Evolutionary conservation across 2,888 invertebrate species (phyloP).

Genomic region (Drosophila falleni): DNA sequence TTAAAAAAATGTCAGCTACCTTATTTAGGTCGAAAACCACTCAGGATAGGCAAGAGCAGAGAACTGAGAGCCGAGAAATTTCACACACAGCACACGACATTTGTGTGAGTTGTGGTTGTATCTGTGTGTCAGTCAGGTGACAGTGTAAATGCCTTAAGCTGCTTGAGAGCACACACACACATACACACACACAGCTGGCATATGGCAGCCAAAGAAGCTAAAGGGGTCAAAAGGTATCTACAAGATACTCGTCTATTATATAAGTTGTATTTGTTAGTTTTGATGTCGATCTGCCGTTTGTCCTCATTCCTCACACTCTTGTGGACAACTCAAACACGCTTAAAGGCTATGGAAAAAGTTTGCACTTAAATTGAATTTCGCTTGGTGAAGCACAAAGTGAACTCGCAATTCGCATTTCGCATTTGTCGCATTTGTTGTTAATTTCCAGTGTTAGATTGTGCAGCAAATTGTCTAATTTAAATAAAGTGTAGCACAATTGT

Average conservation of each 20-base stretch:
- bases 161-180: conserved; percentile 49
- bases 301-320: conserved; percentile 14
- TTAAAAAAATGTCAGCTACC: conserved; percentile 48
- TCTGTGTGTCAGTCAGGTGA: conserved; percentile 69
- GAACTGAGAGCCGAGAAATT: conserved; percentile 30
- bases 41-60: conserved; percentile 59
- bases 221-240: conserved; percentile 22
- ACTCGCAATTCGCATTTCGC: background rate
- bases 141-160: conserved; percentile 75
- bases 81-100: conserved; percentile 19
- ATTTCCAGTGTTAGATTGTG: conserved; percentile 49
- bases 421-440: conserved; percentile 39
- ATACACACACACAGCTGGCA: conserved; percentile 34
- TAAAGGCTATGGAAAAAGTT: conserved; percentile 18
- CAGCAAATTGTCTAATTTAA: conserved; percentile 69
- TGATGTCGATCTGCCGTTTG: conserved; percentile 17
- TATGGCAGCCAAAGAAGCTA: conserved; percentile 36
- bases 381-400: background rate
- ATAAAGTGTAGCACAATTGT: conserved; percentile 54
- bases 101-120: conserved; percentile 27
- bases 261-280: conserved; percentile 38
- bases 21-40: conserved; percentile 76
- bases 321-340: conserved; percentile 3
- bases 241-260: conserved; percentile 35
- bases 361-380: conserved; percentile 53